Base-by-base conservation (phyloP, 2,113 vertebrate genomes). In the Ceyx margarethae region DNA sequence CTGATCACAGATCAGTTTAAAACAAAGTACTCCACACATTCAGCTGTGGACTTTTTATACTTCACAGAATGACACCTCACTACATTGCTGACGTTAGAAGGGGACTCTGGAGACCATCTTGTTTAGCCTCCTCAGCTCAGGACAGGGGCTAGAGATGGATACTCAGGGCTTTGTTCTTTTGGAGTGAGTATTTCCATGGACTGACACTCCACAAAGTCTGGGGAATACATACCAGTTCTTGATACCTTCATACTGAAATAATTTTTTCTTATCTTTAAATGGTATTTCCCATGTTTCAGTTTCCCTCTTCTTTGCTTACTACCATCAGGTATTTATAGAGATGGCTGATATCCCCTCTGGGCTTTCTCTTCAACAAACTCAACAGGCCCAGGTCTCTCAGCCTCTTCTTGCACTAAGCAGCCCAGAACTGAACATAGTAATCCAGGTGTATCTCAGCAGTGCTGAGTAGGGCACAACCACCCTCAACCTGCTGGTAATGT, bases 211-310 rank as follows among this genome's bases (percentile, higher is more conserved):
- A 28, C 13, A 74, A 45, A 66, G 33, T 46, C 50, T 71, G 45
- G 62, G 26, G 7, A 66, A 31, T 0, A 0, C 18, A 4, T 28
- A 14, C 35, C 46, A 69, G 23, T 26, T 5, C 15, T 66, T 77
- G 48, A 68, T 11, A 28, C 9, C 11, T 3, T 58, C 13, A 28
- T 13, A 37, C 4, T 48, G 37, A 65, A 78, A 31, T 35, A 46
- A 17, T 46, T 46, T 45, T 45, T 45, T 45, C 43, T 46, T 46
- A 46, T 18, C 17, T 10, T 46, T 46, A 46, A 46, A 46, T 46
- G 45, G 45, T 10, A 46, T 46, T 46, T 18, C 45, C 17, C 45
- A 46, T 46, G 45, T 46, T 46, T 46, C 45, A 10, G 45, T 46
- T 16, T 65, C 29, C 28, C 16, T 25, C 22, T 54, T 40, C 8